phyloP scores from a whole-genome alignment of 2,113 vertebrate genomes.

The Corapipo altera region DNA sequence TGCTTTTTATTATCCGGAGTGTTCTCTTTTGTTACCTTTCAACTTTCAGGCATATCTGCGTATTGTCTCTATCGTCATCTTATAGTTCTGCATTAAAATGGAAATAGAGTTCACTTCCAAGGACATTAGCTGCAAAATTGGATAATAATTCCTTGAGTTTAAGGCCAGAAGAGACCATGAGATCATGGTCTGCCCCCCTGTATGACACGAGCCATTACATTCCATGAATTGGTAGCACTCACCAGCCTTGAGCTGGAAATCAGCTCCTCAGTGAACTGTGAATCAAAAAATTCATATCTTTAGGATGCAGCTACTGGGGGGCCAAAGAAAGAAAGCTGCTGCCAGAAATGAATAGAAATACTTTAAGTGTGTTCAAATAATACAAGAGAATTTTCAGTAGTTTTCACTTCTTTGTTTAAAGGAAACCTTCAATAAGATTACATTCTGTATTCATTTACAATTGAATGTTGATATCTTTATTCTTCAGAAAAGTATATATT shows the following conservation, averaged over 20 bases:
- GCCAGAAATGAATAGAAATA: neutral
- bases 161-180: neutral
- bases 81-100: neutral
- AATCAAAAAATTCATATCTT: neutral
- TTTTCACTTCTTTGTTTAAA: neutral
- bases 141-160: neutral
- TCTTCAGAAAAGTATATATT: neutral
- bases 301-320: neutral
- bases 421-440: neutral
- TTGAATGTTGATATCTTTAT: neutral
- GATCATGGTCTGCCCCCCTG: neutral
- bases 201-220: neutral
- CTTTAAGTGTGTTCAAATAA: neutral
- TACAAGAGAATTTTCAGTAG: neutral
- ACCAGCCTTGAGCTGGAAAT: neutral
- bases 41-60: neutral
- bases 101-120: conserved; percentile 15
- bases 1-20: neutral
- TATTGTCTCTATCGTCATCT: neutral
- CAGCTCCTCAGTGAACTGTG: neutral
- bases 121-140: neutral
- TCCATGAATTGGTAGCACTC: neutral
- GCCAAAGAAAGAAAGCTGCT: neutral
- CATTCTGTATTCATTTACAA: neutral
- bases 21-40: conserved; percentile 22